A percentile compares a stretch with the other conserved stretches of the same genome.
phyloP scores from a whole-genome alignment of 1,140 invertebrate species.

The Acromyrmex charruanus region DNA sequence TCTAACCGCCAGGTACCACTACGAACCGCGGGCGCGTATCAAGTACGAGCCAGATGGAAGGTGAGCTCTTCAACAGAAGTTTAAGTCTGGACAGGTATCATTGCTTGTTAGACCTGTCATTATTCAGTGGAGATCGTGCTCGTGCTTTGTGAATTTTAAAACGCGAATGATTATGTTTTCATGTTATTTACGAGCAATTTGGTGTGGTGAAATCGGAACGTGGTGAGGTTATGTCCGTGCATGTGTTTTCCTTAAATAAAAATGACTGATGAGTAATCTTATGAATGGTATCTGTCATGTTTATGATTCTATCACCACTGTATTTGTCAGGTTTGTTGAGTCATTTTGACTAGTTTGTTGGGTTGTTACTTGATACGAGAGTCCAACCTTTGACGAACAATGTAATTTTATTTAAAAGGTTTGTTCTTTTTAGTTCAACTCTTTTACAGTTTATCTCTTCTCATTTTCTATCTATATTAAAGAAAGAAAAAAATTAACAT shows the following conservation, averaged over 20 bases:
- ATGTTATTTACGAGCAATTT: not conserved
- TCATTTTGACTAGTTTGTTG: not conserved
- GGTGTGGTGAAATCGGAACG: not conserved
- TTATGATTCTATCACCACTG: not conserved
- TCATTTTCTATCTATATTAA: too few relatives aligned
- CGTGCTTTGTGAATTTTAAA: not conserved
- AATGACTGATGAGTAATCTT: slow-evolving; percentile 7
- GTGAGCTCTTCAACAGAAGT: slow-evolving; percentile 67
- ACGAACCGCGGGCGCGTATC: slow-evolving; percentile 73
- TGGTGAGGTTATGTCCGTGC: slow-evolving; percentile 30
- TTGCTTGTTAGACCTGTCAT: slow-evolving; percentile 49
- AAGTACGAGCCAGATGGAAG: slow-evolving; percentile 75
- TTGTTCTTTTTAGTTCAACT: too few relatives aligned
- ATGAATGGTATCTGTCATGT: not conserved
- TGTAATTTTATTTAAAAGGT: slow-evolving; percentile 20
- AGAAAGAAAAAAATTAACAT: too few relatives aligned
- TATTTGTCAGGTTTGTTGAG: not conserved
- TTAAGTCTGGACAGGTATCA: not conserved
- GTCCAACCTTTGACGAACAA: too few relatives aligned
- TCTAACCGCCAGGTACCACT: slow-evolving; percentile 73
- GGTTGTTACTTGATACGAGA: not conserved
- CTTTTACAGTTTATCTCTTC: too few relatives aligned
- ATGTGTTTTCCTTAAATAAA: slow-evolving; percentile 2
- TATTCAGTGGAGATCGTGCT: not conserved
- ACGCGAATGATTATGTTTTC: not conserved